Evolutionary conservation across 2,797 vertebrate genomes (phyloP).

Genomic region (Thamnophis elegans): DNA sequence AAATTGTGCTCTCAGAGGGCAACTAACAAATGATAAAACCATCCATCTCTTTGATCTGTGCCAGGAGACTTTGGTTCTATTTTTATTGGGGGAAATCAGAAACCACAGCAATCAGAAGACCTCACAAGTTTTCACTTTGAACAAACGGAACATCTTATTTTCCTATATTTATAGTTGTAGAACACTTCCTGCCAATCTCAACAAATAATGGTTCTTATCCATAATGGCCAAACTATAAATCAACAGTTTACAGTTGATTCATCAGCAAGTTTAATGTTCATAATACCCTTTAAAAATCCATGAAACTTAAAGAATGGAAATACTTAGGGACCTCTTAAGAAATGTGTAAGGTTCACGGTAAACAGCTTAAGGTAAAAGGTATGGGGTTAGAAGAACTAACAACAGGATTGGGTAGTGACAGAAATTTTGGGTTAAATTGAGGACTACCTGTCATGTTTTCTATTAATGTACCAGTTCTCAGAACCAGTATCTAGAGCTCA

Average conservation of each 20-base stretch:
- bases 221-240: neutral
- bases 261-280: constrained; percentile 47
- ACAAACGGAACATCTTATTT: constrained; percentile 1
- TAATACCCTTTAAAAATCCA: neutral
- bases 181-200: constrained; percentile 47
- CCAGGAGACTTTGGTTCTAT: neutral
- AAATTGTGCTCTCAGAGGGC: neutral
- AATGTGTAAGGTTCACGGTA: too few species aligned
- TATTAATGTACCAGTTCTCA: neutral
- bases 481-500: neutral
- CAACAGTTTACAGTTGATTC: constrained; percentile 39
- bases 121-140: constrained; percentile 33
- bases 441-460: neutral
- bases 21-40: neutral
- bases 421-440: too few species aligned
- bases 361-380: too few species aligned
- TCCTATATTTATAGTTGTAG: constrained; percentile 29
- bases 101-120: constrained; percentile 1
- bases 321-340: too few species aligned
- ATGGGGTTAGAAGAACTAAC: too few species aligned
- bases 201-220: neutral
- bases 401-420: too few species aligned
- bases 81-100: constrained; percentile 35
- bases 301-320: neutral
- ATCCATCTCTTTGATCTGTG: neutral